These are phyloP conservation scores for Natrix natrix DNA, from an alignment of 2,797 vertebrate genomes.

Conservation along the genomic window DNA sequence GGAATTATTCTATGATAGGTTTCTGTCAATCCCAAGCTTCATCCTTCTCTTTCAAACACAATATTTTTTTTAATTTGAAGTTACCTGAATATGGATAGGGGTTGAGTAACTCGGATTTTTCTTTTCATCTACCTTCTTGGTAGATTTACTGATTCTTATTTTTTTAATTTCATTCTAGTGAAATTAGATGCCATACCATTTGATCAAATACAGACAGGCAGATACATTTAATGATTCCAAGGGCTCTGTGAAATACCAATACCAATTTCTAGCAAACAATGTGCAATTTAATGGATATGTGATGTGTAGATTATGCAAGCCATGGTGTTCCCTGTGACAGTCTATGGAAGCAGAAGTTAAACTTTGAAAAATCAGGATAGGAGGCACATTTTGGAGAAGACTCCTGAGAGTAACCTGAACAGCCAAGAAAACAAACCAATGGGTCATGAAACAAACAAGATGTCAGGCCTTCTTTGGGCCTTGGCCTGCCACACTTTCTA, in stretches of 20 bases:
- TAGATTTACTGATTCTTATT: background rate
- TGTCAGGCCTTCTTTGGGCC: too few relatives aligned
- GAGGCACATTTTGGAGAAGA: background rate
- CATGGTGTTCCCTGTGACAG: background rate
- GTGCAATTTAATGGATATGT: background rate
- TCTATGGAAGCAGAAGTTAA: background rate
- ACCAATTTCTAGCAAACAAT: too few relatives aligned
- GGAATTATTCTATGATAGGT: background rate
- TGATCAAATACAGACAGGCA: too few relatives aligned
- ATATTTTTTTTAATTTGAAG: background rate
- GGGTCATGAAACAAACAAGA: background rate
- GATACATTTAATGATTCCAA: too few relatives aligned
- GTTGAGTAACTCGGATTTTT: background rate
- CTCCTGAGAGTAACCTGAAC: background rate
- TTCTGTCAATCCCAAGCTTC: background rate
- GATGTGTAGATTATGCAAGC: background rate
- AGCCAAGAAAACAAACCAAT: background rate
- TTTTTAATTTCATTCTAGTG: background rate
- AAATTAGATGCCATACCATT: background rate
- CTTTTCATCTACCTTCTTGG: background rate
- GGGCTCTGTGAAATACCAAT: too few relatives aligned
- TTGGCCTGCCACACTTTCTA: too few relatives aligned
- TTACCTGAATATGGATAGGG: background rate
- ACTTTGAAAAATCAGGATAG: background rate
- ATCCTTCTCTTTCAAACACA: background rate